These are phyloP conservation scores for Dysidea cf. avara DNA, from an alignment of 37 sponge, comb jelly and placozoan genomes.

Conservation along the genomic window DNA sequence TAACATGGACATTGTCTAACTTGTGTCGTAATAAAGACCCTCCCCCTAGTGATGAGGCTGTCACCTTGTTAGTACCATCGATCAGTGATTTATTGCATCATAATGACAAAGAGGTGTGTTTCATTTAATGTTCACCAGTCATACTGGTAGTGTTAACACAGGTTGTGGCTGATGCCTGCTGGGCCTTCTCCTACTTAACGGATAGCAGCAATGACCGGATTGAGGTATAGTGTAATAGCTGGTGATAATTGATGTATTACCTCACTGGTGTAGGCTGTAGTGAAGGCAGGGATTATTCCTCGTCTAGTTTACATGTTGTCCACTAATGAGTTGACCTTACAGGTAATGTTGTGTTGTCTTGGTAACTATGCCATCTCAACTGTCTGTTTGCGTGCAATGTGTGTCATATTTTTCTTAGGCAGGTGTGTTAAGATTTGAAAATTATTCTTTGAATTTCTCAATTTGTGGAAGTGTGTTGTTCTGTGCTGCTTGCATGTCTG, in stretches of 20 bases:
- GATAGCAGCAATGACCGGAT: conserved; percentile 89
- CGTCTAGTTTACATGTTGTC: conserved; percentile 50
- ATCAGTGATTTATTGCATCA: conserved; percentile 51
- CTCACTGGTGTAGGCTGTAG: conserved; percentile 38
- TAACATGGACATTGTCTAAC: conserved; percentile 92
- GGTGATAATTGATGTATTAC: no score
- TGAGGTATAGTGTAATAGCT: conserved; percentile 2
- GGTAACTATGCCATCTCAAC: background rate
- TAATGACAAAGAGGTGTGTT: conserved; percentile 56
- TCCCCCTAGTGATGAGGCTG: conserved; percentile 83
- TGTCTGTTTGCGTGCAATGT: no score
- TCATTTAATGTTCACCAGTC: background rate
- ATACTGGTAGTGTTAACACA: background rate
- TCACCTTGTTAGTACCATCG: conserved; percentile 64
- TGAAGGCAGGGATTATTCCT: conserved; percentile 43
- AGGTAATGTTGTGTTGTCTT: no score
- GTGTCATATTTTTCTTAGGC: no score
- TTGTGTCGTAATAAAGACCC: conserved; percentile 95
- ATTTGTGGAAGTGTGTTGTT: no score
- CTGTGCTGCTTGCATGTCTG: no score
- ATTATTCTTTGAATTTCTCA: no score
- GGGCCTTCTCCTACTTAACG: conserved; percentile 92
- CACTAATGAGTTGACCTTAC: conserved; percentile 8
- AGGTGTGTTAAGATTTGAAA: no score
- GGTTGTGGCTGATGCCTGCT: conserved; percentile 89